Evolutionary conservation across 2,113 vertebrate species (phyloP).

Genomic region (Oreochromis aureus): DNA sequence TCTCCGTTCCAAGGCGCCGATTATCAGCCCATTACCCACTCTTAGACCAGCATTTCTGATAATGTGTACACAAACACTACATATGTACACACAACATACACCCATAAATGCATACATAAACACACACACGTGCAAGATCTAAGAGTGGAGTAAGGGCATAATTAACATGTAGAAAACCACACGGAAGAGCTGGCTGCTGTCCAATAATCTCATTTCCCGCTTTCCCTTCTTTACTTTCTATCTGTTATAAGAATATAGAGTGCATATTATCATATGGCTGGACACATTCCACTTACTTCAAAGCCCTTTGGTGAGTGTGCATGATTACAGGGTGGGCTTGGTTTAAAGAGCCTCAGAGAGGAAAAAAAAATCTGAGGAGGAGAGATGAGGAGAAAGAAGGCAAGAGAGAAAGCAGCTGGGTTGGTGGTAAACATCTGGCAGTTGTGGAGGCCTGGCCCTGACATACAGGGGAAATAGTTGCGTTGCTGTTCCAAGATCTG

Average conservation of each 20-base stretch:
- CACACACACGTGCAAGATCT: background rate
- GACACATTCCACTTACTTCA: constrained; percentile 51
- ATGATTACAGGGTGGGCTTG: constrained; percentile 62
- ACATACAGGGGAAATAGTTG: constrained; percentile 24
- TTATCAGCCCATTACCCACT: constrained; percentile 35
- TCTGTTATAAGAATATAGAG: constrained; percentile 20
- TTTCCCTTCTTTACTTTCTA: constrained; percentile 34
- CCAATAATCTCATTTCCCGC: background rate
- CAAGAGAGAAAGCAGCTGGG: constrained; percentile 57
- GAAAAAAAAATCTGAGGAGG: background rate
- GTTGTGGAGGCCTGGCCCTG: constrained; percentile 36
- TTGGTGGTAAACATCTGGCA: constrained; percentile 62
- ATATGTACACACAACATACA: constrained; percentile 21
- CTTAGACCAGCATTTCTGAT: background rate
- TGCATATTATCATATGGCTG: constrained; percentile 34
- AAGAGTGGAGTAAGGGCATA: background rate
- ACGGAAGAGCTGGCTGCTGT: background rate
- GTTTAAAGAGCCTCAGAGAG: constrained; percentile 41
- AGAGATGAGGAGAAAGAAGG: constrained; percentile 13
- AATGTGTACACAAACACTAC: background rate
- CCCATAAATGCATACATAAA: background rate
- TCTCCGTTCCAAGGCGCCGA: background rate
- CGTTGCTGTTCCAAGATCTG: constrained; percentile 22
- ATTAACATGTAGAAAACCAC: constrained; percentile 38
- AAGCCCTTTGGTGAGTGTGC: constrained; percentile 43